phyloP scores from a whole-genome alignment of 2,113 vertebrate species.

The Tetrax tetrax region DNA sequence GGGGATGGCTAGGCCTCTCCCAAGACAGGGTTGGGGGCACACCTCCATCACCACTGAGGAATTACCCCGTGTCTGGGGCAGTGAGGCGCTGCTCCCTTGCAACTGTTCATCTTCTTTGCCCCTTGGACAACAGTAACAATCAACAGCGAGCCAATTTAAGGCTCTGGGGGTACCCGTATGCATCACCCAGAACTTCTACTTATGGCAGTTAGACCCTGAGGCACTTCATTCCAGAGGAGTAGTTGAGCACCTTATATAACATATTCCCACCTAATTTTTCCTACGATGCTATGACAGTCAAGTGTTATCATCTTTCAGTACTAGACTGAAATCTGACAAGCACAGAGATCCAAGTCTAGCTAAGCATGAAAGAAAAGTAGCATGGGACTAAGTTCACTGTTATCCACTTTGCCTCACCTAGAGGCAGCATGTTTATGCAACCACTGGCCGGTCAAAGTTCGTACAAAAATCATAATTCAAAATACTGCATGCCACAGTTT shows the following conservation, averaged over 20 bases:
- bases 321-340: not conserved
- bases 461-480: not conserved
- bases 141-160: not conserved
- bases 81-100: not conserved
- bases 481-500: not conserved
- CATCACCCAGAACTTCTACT: not conserved
- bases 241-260: not conserved
- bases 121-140: not conserved
- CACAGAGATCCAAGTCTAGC: not conserved
- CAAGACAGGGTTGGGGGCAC: not conserved
- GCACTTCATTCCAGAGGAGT: not conserved
- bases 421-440: not conserved
- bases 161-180: rapidly evolving
- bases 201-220: rapidly evolving
- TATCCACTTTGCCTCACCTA: not conserved
- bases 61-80: rapidly evolving
- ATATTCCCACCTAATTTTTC: not conserved
- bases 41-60: not conserved
- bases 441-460: not conserved
- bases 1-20: not conserved
- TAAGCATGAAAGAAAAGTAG: not conserved
- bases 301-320: not conserved
- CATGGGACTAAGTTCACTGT: not conserved
- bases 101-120: not conserved
- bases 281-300: not conserved